Conservation (phyloP, 1,140 invertebrate species). For the Rhopalosiphum padi region DNA sequence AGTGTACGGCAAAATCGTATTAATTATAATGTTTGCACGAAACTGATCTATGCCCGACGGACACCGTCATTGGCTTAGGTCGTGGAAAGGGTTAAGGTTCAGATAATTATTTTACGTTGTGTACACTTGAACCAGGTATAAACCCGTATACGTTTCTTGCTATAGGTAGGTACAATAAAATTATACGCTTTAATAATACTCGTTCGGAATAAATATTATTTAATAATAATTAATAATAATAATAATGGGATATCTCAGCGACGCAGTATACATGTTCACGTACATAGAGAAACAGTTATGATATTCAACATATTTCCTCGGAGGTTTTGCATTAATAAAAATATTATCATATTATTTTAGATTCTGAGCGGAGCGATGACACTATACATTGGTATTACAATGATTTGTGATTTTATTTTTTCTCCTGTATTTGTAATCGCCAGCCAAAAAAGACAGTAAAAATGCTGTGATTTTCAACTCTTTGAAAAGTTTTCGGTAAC, state of each 20-base stretch:
- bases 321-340: neutral
- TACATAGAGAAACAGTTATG: neutral
- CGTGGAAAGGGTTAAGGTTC: constrained; percentile 21
- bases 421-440: neutral
- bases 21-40: constrained; percentile 43
- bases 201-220: neutral
- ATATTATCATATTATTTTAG: neutral
- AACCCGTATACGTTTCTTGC: neutral
- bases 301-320: neutral
- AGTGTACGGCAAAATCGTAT: neutral
- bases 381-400: neutral
- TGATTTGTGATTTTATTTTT: neutral
- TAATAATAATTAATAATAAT: neutral
- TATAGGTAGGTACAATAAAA: neutral
- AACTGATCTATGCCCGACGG: constrained; percentile 14
- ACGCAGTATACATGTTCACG: neutral
- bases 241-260: neutral
- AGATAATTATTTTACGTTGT: constrained; percentile 2
- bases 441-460: no score
- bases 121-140: neutral
- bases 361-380: neutral
- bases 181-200: neutral
- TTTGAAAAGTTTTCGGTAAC: no score
- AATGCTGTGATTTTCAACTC: no score
- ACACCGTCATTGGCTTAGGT: constrained; percentile 12